Evolutionary conservation across 1,140 invertebrate species (phyloP).

Genomic region (Atta cephalotes): DNA sequence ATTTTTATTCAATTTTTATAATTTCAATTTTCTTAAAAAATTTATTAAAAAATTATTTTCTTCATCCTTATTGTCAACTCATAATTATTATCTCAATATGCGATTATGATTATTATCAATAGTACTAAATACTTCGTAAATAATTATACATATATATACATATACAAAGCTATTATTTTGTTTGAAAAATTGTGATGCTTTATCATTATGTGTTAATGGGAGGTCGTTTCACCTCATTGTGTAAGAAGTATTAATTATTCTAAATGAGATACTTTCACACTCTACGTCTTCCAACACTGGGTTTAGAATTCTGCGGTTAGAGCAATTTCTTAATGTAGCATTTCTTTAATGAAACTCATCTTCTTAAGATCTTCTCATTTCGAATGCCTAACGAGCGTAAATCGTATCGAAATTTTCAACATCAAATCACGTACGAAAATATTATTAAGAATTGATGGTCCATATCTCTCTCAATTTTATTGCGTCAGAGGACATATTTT

Average conservation of each 20-base stretch:
- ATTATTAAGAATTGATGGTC: constrained; percentile 4
- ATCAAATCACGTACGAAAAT: constrained; percentile 25
- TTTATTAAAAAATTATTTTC: constrained; percentile 20
- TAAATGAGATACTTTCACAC: constrained; percentile 51
- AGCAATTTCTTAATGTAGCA: constrained; percentile 60
- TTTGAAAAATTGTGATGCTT: constrained; percentile 34
- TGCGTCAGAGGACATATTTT: constrained; percentile 5
- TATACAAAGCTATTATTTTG: neutral
- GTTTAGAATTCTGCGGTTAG: constrained; percentile 48
- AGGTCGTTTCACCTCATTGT: constrained; percentile 38
- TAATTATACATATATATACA: neutral
- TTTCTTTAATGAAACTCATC: constrained; percentile 61
- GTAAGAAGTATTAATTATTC: constrained; percentile 60
- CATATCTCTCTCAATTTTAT: neutral
- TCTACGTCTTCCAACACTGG: neutral
- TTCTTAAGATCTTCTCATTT: constrained; percentile 29
- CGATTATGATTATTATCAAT: neutral
- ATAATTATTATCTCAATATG: neutral
- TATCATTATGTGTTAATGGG: constrained; percentile 53
- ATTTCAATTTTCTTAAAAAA: constrained; percentile 35
- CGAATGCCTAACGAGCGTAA: constrained; percentile 18
- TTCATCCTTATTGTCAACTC: neutral
- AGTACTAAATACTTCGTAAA: neutral
- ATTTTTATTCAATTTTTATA: constrained; percentile 15
- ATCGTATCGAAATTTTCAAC: neutral